Percentiles rank a stretch among this genome's conserved stretches.
Evolutionary conservation across 2,888 invertebrate genomes (phyloP).

Genomic region (Sarcophaga caerulescens): DNA sequence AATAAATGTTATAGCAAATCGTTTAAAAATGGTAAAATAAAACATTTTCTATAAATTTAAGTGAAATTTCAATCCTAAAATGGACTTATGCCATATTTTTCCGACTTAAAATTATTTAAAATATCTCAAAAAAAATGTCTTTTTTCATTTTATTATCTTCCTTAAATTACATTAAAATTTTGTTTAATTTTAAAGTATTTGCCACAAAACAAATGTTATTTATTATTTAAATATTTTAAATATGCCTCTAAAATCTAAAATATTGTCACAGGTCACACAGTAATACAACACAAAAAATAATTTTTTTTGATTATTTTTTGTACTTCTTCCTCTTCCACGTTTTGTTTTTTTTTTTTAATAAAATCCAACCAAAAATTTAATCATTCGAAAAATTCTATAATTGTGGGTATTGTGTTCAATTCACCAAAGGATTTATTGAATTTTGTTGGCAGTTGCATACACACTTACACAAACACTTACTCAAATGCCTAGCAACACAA

Average conservation of each 20-base stretch:
- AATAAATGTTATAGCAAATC: too few relatives aligned
- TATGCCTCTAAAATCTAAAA: slow-evolving; percentile 5
- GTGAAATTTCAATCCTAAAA: too few relatives aligned
- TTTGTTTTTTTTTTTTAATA: background rate
- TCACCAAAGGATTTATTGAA: slow-evolving; percentile 54
- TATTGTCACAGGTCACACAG: slow-evolving; percentile 36
- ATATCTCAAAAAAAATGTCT: too few relatives aligned
- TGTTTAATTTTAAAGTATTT: too few relatives aligned
- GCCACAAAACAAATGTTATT: too few relatives aligned
- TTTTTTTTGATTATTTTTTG: slow-evolving; percentile 30
- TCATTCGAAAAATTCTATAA: slow-evolving; percentile 63
- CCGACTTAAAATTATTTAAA: too few relatives aligned
- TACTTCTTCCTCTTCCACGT: background rate
- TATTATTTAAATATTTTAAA: too few relatives aligned
- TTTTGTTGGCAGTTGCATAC: slow-evolving; percentile 2
- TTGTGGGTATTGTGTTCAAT: slow-evolving; percentile 60
- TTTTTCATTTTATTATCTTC: too few relatives aligned
- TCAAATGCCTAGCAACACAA: background rate
- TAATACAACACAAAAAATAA: background rate
- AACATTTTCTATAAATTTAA: too few relatives aligned
- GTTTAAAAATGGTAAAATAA: too few relatives aligned
- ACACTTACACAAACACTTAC: background rate
- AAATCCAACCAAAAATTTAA: slow-evolving; percentile 57
- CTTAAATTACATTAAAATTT: too few relatives aligned
- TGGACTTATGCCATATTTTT: too few relatives aligned